Conservation (phyloP, 2,113 vertebrate species). For the Alaudala cheleensis region DNA sequence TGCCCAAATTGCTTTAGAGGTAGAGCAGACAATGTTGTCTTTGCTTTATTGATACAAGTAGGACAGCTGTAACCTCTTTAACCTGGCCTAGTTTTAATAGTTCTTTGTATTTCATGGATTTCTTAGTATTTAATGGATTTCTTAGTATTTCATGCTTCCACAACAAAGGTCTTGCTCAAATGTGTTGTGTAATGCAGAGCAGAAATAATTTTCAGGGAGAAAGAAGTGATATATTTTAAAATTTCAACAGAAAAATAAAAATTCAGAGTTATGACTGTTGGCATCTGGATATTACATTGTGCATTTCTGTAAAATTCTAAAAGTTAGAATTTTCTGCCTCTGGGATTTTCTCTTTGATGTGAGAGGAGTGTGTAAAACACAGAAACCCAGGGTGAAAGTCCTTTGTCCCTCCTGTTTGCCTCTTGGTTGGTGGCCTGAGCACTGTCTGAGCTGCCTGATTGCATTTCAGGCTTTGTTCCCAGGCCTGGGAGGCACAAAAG, state of each 20-base stretch:
- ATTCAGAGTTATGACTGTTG: background rate
- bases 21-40: conserved; percentile 36
- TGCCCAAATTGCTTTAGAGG: conserved; percentile 90
- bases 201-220: background rate
- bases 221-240: background rate
- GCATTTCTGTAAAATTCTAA: background rate
- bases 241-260: background rate
- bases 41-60: background rate
- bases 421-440: background rate
- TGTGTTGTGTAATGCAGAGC: background rate
- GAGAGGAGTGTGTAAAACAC: background rate
- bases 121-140: background rate
- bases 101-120: background rate
- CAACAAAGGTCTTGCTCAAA: background rate
- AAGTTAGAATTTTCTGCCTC: background rate
- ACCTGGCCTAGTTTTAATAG: background rate
- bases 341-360: background rate
- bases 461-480: background rate
- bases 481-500: background rate
- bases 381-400: background rate
- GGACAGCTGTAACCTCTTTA: background rate
- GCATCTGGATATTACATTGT: background rate
- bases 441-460: background rate
- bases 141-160: background rate
- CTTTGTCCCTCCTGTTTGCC: background rate